Base-by-base conservation (phyloP, 2,113 vertebrate genomes). In the Glareola pratincola region DNA sequence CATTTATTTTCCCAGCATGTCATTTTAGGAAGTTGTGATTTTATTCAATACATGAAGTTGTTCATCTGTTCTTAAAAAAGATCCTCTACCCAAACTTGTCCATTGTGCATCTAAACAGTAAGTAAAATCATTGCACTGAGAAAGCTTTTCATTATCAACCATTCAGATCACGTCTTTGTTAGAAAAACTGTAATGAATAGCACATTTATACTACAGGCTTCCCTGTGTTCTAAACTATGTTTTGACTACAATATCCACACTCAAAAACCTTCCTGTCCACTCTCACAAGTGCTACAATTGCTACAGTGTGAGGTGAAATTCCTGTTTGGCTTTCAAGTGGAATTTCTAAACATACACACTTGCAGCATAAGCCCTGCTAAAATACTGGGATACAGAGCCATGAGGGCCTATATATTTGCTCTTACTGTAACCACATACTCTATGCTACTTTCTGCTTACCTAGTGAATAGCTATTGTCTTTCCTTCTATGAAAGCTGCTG, bases 1-100 rank as follows among this genome's bases (percentile, higher is more conserved):
- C 60, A 67, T 89, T 94, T 91, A 78, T 96, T 96, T 96, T 96
- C 88, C 72, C 95, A 92, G 91, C 64, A 72, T 57, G 88, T 74
- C 62, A 41, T 73, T 95, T 95, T 82, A 90, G 89, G 80, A 97
- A 95, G 79, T 84, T 81, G 64, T 68, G 71, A 86, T 96, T 97
- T 94, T 86, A 84, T 79, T 95, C 86, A 93, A 54, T 78, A 63
- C 68, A 91, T 79, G 20, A 68, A 93, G 37, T 39, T 12, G 8
- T 77, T 96, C 36, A 62, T 94, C 81, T 67, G 23, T 71, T 90
- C 41, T 77, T 43, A 29, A 6, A 84, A 75, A 81, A 83, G 12
- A 71, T 2, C 66, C 26, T 94, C 64, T 67, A 51, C 75, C 76
- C 71, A 87, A 94, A 90, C 62, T 81, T 64, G 64, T 64, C 43